Evolutionary conservation across 2,113 vertebrate genomes (phyloP).

Genomic region (Trematomus loennbergii): DNA sequence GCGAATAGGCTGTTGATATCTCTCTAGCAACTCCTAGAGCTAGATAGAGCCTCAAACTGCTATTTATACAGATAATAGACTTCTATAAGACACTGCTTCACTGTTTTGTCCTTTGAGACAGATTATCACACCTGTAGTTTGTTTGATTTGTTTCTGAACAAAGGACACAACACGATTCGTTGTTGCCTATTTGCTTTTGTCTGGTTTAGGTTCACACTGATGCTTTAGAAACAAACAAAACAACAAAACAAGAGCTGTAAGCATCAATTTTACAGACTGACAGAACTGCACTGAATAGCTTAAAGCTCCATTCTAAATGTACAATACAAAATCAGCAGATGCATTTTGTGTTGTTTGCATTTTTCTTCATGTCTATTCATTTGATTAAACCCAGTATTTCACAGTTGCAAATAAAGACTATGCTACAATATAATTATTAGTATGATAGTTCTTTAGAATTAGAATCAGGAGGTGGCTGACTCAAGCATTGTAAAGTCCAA

Average conservation of each 20-base stretch:
- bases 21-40: slow-evolving; percentile 20
- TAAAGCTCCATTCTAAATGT: neutral
- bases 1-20: slow-evolving; percentile 25
- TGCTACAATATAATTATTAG: neutral
- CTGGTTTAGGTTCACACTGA: neutral
- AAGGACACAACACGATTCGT: neutral
- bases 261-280: neutral
- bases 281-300: neutral
- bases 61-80: neutral
- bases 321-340: too few relatives aligned
- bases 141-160: neutral
- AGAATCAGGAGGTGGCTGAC: neutral
- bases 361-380: neutral
- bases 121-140: neutral
- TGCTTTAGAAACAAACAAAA: too few relatives aligned
- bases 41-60: slow-evolving; percentile 24
- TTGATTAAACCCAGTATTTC: neutral
- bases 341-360: neutral
- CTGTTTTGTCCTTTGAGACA: neutral
- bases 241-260: too few relatives aligned
- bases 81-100: neutral
- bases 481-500: neutral
- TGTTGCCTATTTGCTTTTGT: neutral
- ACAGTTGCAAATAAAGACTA: neutral
- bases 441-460: too few relatives aligned